phyloP scores from a whole-genome alignment of 2,113 vertebrate species.

The Turdus rufiventris region DNA sequence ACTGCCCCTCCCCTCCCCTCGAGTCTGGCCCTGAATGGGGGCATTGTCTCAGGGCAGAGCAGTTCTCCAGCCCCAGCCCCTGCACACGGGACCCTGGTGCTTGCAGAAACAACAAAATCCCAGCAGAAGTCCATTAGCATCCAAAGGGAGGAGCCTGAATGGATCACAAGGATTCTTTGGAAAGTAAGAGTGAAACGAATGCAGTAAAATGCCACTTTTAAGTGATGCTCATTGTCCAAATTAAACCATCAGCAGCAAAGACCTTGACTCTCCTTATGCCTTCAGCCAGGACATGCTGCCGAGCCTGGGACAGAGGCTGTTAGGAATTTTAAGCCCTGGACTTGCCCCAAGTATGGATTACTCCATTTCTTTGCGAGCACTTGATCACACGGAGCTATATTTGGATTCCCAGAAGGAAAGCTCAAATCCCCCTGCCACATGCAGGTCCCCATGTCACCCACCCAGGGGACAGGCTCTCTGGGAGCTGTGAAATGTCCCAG shows the following conservation, averaged over 20 bases:
- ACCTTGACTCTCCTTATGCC: neutral
- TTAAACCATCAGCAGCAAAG: slow-evolving; percentile 25
- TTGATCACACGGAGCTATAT: neutral
- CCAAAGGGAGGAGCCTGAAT: slow-evolving; percentile 30
- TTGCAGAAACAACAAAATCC: neutral
- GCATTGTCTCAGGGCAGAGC: slow-evolving; percentile 16
- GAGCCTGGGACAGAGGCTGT: neutral
- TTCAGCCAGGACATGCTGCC: neutral
- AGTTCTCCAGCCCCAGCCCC: neutral
- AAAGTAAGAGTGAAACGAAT: slow-evolving; percentile 49
- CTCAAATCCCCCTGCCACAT: fast-evolving
- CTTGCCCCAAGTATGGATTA: slow-evolving; percentile 40
- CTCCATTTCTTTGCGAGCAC: neutral
- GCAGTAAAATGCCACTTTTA: neutral
- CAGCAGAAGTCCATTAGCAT: slow-evolving; percentile 53
- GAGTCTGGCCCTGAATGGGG: neutral
- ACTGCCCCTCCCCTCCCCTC: neutral
- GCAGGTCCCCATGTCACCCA: neutral
- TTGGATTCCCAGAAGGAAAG: neutral
- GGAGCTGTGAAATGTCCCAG: fast-evolving
- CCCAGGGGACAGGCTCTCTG: fast-evolving
- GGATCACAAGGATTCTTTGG: neutral
- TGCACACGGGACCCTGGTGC: neutral
- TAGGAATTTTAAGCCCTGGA: neutral
- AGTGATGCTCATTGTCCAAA: slow-evolving; percentile 23